phyloP scores from a whole-genome alignment of 2,888 invertebrate species.

The Amorpha juglandis region DNA sequence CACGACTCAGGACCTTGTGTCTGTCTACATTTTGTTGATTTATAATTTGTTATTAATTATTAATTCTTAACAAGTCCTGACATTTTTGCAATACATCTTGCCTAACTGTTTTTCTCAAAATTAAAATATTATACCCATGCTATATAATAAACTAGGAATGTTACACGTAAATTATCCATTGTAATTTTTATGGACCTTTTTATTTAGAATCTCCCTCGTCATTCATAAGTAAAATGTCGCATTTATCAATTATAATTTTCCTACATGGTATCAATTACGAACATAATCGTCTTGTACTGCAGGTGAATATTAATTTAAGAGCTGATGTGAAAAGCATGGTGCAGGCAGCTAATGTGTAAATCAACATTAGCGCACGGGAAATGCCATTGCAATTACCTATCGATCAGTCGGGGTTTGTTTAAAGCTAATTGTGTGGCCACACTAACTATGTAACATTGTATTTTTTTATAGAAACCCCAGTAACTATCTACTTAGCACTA shows the following conservation, averaged over 20 bases:
- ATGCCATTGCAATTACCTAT: conserved; percentile 60
- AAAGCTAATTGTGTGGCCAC: not conserved
- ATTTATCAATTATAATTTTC: not conserved
- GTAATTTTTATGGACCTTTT: not conserved
- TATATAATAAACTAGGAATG: not conserved
- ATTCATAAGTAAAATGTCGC: not conserved
- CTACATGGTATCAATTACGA: not conserved
- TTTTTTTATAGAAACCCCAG: too few relatives aligned
- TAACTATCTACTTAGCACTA: too few relatives aligned
- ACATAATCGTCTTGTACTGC: not conserved
- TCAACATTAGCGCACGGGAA: conserved; percentile 51
- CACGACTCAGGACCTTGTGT: too few relatives aligned
- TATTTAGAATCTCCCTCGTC: not conserved
- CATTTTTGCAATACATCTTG: not conserved
- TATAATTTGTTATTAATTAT: too few relatives aligned
- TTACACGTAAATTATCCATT: not conserved
- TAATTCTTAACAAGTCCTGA: too few relatives aligned
- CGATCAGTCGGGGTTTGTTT: conserved; percentile 44
- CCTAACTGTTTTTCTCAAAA: not conserved
- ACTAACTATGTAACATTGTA: not conserved
- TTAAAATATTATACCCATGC: not conserved
- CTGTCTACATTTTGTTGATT: too few relatives aligned
- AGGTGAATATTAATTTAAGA: not conserved
- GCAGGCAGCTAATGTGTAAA: conserved; percentile 39
- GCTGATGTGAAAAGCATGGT: not conserved